These are phyloP conservation scores for Liolophura sinensis DNA, from an alignment of 1,140 invertebrate species.

Conservation along the genomic window DNA sequence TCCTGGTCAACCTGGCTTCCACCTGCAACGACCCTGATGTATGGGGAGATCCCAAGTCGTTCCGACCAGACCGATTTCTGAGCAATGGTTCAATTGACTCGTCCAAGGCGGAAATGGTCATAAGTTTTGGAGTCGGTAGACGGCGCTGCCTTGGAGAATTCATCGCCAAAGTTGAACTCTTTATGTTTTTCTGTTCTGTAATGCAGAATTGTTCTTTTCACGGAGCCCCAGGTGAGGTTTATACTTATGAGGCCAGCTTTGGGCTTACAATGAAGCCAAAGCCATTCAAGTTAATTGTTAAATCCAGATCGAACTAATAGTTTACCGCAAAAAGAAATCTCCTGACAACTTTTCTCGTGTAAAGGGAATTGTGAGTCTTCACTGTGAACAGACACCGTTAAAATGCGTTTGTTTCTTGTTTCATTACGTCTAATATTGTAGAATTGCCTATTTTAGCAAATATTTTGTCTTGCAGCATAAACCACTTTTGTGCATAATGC, in stretches of 20 bases:
- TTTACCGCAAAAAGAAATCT: no score
- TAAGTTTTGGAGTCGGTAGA: constrained; percentile 22
- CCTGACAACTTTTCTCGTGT: no score
- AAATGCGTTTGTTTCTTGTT: no score
- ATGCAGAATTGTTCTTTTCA: constrained; percentile 20
- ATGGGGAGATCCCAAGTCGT: constrained; percentile 72
- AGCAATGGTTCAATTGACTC: constrained; percentile 62
- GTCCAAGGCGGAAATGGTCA: constrained; percentile 5
- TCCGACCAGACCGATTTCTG: constrained; percentile 77
- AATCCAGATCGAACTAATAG: neutral
- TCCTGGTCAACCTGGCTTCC: constrained; percentile 48
- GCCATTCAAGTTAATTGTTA: constrained; percentile 24
- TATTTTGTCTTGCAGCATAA: no score
- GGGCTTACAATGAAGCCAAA: constrained; percentile 5
- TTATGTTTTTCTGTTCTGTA: constrained; percentile 26
- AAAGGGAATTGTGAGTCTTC: no score
- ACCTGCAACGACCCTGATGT: constrained; percentile 47
- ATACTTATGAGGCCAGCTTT: constrained; percentile 4
- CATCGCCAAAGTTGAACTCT: constrained; percentile 31
- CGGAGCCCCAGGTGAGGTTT: constrained; percentile 13
- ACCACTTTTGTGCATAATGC: no score
- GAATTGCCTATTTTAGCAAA: no score
- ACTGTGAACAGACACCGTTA: no score
- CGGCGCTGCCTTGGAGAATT: constrained; percentile 32
- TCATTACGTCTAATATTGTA: no score